phyloP scores from a whole-genome alignment of 2,113 vertebrate species.

The Solenodon paradoxus region DNA sequence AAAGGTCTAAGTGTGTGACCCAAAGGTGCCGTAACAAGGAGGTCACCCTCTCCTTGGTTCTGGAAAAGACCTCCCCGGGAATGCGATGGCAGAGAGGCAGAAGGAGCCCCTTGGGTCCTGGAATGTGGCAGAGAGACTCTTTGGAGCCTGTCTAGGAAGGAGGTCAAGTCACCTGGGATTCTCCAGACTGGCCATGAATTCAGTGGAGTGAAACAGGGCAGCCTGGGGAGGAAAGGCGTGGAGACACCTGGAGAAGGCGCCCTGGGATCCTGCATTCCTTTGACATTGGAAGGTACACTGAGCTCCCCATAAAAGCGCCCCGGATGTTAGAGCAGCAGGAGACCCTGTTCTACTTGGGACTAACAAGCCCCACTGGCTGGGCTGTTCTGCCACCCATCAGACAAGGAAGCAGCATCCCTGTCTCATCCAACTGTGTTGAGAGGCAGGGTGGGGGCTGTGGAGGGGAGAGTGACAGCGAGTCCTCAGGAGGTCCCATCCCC shows the following conservation, averaged over 20 bases:
- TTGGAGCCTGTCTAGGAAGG: neutral
- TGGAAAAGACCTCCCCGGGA: neutral
- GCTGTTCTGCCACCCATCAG: neutral
- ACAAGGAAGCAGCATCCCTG: neutral
- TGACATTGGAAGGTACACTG: neutral
- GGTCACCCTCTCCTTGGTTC: neutral
- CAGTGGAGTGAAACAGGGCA: neutral
- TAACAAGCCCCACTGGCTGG: neutral
- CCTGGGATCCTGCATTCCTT: neutral
- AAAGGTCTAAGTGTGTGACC: neutral
- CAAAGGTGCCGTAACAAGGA: neutral
- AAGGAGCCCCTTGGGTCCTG: neutral
- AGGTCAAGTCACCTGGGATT: neutral
- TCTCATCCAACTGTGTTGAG: neutral
- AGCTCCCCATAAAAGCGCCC: neutral
- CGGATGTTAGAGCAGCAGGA: neutral
- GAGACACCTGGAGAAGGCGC: neutral
- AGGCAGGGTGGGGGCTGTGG: fast-evolving
- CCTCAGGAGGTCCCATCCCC: no score
- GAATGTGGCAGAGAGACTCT: neutral
- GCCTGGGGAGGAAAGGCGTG: no score
- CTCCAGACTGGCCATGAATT: neutral
- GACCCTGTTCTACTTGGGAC: neutral
- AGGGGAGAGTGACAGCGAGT: neutral
- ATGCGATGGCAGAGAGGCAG: fast-evolving